These are phyloP conservation scores for Stenchaetothrips biformis DNA, from an alignment of 2,888 invertebrate genomes.

Conservation along the genomic window DNA sequence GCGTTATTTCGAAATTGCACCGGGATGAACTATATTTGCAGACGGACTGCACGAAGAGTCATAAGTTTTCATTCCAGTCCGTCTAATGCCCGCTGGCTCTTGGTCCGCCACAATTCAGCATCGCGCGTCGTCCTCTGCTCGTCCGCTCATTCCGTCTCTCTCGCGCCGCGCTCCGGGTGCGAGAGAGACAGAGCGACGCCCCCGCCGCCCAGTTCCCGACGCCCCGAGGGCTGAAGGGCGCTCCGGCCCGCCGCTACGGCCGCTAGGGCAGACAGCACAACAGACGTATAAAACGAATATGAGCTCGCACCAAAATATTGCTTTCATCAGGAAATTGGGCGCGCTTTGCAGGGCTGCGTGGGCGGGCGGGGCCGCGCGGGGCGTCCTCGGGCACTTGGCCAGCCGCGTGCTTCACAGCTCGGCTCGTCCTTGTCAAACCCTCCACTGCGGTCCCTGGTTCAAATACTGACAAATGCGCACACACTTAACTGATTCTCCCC, in stretches of 20 bases:
- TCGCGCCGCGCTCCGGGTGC: too few species aligned
- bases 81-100: neutral
- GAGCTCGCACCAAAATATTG: conserved; percentile 16
- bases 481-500: neutral
- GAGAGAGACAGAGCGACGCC: too few species aligned
- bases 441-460: neutral
- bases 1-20: neutral
- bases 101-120: conserved; percentile 5
- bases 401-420: neutral
- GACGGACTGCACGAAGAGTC: conserved; percentile 1
- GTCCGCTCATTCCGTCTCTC: neutral
- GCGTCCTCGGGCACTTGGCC: neutral
- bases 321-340: conserved; percentile 20
- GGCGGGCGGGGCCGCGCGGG: too few species aligned
- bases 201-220: too few species aligned
- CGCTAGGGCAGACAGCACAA: neutral
- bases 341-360: neutral
- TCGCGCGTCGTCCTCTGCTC: neutral
- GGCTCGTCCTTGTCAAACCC: neutral
- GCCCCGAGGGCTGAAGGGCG: neutral
- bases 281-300: conserved; percentile 21
- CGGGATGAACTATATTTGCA: neutral
- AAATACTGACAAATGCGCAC: too few species aligned
- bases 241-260: neutral
- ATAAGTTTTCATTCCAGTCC: conserved; percentile 16